phyloP scores from a whole-genome alignment of 2,888 invertebrate genomes.

The Dinocampus coccinellae region DNA sequence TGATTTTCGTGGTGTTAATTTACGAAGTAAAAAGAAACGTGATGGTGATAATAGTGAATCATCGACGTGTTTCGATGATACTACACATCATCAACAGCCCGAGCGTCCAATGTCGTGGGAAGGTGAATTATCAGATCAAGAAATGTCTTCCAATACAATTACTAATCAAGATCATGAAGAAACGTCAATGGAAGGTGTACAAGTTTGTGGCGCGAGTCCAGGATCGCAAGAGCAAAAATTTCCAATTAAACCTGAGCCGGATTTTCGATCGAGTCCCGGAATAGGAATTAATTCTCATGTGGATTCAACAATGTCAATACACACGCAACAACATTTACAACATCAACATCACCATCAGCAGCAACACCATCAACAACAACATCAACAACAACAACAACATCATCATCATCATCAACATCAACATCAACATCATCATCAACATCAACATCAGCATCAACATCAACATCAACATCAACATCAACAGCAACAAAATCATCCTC shows the following conservation, averaged over 20 bases:
- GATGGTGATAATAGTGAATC: conserved; percentile 65
- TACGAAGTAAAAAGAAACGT: conserved; percentile 76
- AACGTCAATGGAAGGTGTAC: conserved; percentile 70
- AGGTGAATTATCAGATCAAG: conserved; percentile 91
- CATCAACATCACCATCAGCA: conserved; percentile 48
- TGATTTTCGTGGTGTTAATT: conserved; percentile 79
- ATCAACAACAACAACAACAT: conserved; percentile 52
- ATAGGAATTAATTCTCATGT: conserved; percentile 56
- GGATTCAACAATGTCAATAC: conserved; percentile 57
- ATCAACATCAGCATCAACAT: conserved; percentile 52
- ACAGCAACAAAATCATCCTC: conserved; percentile 47
- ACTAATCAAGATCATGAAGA: conserved; percentile 70
- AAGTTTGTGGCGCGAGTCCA: conserved; percentile 66
- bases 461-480: conserved; percentile 52
- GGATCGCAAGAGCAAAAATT: conserved; percentile 66
- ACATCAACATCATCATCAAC: conserved; percentile 44
- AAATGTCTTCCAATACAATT: conserved; percentile 71
- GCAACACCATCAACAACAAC: conserved; percentile 44
- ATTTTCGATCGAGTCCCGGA: conserved; percentile 65
- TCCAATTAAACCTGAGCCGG: conserved; percentile 66
- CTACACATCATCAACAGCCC: conserved; percentile 69
- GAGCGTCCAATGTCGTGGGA: conserved; percentile 94
- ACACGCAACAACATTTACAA: conserved; percentile 60
- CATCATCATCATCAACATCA: conserved; percentile 56
- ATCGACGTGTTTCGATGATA: conserved; percentile 56